These are phyloP conservation scores for Cartodere bifasciata DNA, from an alignment of 2,888 invertebrate species.

Conservation along the genomic window DNA sequence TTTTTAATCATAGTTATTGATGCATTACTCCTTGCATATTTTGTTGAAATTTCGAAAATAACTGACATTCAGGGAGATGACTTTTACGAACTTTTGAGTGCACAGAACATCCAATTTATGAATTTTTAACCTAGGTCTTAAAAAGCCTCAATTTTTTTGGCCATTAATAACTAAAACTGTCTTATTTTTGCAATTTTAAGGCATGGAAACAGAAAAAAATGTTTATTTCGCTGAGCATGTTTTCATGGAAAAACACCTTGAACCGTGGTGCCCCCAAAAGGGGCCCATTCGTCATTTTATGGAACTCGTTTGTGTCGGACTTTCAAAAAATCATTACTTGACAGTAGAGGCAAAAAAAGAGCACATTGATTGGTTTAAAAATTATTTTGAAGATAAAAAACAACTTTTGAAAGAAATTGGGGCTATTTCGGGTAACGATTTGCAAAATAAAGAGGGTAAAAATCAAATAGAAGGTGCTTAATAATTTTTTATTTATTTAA, in stretches of 20 bases:
- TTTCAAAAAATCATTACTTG: constrained; percentile 89
- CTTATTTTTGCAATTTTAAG: constrained; percentile 31
- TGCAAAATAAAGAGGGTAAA: constrained; percentile 1
- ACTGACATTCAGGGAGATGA: too few relatives aligned
- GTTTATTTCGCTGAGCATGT: constrained; percentile 89
- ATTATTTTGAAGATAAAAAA: constrained; percentile 76
- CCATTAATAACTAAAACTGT: too few relatives aligned
- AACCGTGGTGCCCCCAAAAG: constrained; percentile 76
- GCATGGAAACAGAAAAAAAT: constrained; percentile 48
- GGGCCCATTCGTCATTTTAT: constrained; percentile 94
- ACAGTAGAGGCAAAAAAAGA: constrained; percentile 77
- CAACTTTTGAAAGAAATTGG: constrained; percentile 55
- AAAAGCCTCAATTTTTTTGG: too few relatives aligned
- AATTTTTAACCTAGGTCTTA: too few relatives aligned
- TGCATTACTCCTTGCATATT: too few relatives aligned
- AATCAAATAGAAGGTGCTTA: too few relatives aligned
- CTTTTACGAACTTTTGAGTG: too few relatives aligned
- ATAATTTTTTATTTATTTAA: too few relatives aligned
- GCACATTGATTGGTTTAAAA: constrained; percentile 83
- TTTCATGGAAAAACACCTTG: constrained; percentile 76
- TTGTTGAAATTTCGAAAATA: too few relatives aligned
- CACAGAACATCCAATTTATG: too few relatives aligned
- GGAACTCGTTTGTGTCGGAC: constrained; percentile 87
- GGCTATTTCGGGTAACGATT: constrained; percentile 30
- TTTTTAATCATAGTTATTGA: too few relatives aligned